Evolutionary conservation across 2,797 vertebrate species (phyloP).

Genomic region (Gymnopithys bicolor): DNA sequence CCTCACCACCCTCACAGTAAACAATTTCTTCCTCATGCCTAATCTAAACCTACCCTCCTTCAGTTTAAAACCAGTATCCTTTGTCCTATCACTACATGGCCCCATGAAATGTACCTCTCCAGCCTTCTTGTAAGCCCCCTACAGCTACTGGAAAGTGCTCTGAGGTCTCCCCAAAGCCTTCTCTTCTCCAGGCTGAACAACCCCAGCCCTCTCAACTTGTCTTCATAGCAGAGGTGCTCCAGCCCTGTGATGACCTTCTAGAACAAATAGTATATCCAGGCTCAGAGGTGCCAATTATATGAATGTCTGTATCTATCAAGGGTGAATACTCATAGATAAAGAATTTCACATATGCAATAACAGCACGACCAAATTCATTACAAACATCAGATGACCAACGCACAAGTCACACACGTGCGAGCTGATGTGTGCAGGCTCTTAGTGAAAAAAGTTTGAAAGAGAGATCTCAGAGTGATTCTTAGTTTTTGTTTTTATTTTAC

Average conservation of each 20-base stretch:
- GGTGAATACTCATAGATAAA: not conserved
- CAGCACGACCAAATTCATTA: not conserved
- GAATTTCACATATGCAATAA: not conserved
- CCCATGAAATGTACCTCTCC: not conserved
- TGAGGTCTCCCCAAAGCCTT: not conserved
- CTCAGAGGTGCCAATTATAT: not conserved
- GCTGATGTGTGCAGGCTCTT: not conserved
- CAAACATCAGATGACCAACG: not conserved
- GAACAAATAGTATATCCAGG: not conserved
- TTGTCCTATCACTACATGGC: not conserved
- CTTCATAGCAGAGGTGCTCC: not conserved
- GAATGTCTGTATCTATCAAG: not conserved
- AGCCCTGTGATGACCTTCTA: not conserved
- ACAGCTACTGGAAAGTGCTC: not conserved
- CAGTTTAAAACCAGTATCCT: not conserved
- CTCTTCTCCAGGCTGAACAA: not conserved
- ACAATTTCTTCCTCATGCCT: not conserved
- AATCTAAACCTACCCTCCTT: not conserved
- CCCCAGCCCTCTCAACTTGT: not conserved
- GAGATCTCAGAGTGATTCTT: not conserved
- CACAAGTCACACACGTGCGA: fast-evolving
- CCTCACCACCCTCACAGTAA: not conserved
- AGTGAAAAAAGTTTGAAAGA: not conserved
- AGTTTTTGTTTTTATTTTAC: not conserved
- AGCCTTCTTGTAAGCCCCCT: not conserved